Evolutionary conservation across 2,797 vertebrate species (phyloP).

Genomic region (Diplodus puntazzo): DNA sequence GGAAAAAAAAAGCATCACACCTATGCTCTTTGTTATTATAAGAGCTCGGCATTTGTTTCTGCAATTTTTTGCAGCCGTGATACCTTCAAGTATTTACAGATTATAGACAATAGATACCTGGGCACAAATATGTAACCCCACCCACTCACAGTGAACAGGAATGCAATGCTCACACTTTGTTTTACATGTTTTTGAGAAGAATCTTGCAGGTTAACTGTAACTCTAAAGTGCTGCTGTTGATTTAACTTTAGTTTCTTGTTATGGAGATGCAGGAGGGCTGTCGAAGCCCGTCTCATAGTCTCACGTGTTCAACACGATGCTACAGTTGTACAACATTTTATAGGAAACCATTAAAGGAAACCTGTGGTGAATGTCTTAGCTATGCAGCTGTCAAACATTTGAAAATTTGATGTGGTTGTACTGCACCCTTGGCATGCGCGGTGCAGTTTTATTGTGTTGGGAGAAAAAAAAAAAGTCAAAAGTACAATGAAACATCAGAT

Average conservation of each 20-base stretch:
- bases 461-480: not conserved
- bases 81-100: not conserved
- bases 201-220: not conserved
- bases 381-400: not conserved
- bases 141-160: not conserved
- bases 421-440: not conserved
- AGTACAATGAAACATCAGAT: not conserved
- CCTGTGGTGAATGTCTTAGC: slow-evolving; percentile 6
- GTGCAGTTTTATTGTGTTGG: not conserved
- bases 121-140: not conserved
- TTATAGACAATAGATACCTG: not conserved
- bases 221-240: slow-evolving; percentile 1
- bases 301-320: not conserved
- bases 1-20: slow-evolving; percentile 28
- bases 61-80: slow-evolving; percentile 61
- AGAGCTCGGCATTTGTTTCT: slow-evolving; percentile 59
- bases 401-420: slow-evolving; percentile 6
- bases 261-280: not conserved
- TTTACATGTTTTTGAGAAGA: not conserved
- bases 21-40: slow-evolving; percentile 59
- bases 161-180: not conserved
- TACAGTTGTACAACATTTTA: not conserved
- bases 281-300: not conserved
- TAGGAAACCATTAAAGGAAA: slow-evolving; percentile 10
- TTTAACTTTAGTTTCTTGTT: not conserved